Evolutionary conservation across 2,113 vertebrate species (phyloP).

Genomic region (Glaucidium brasilianum): DNA sequence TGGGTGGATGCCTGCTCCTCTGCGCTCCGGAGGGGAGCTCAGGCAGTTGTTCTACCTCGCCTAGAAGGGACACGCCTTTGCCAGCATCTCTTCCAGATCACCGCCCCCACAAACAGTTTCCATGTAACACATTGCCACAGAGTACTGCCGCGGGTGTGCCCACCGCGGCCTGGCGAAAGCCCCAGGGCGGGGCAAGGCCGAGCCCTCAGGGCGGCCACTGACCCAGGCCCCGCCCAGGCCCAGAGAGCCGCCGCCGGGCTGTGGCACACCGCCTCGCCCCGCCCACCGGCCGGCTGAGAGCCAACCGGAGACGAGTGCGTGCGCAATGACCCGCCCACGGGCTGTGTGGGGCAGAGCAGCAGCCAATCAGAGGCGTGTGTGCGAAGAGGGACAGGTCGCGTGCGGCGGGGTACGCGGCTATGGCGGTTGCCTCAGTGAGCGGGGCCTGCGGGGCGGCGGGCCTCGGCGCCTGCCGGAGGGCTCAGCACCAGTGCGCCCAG

Average conservation of each 20-base stretch:
- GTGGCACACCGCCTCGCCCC: neutral
- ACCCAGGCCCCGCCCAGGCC: fast-evolving
- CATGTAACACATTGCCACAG: fast-evolving
- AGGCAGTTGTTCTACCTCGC: neutral
- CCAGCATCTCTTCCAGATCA: neutral
- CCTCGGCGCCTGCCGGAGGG: fast-evolving
- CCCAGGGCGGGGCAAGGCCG: fast-evolving
- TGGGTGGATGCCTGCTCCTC: neutral
- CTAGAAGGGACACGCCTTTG: neutral
- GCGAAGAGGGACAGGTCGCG: fast-evolving
- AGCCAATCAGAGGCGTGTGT: fast-evolving
- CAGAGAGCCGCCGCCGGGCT: neutral
- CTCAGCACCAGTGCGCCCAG: neutral
- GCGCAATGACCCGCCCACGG: fast-evolving
- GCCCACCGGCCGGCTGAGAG: neutral
- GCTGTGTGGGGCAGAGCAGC: neutral
- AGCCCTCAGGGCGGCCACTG: fast-evolving
- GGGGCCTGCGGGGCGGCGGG: fast-evolving
- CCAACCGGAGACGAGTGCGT: neutral
- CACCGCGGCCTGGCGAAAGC: fast-evolving
- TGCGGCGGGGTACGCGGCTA: fast-evolving
- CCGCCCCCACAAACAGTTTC: too few species aligned
- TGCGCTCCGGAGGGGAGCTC: fast-evolving
- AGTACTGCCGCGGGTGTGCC: fast-evolving
- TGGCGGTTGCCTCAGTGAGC: neutral